Evolutionary conservation across 2,888 invertebrate species (phyloP), one percentile per base, ranked within the genome.

Genomic region (Lysandra coridon): DNA sequence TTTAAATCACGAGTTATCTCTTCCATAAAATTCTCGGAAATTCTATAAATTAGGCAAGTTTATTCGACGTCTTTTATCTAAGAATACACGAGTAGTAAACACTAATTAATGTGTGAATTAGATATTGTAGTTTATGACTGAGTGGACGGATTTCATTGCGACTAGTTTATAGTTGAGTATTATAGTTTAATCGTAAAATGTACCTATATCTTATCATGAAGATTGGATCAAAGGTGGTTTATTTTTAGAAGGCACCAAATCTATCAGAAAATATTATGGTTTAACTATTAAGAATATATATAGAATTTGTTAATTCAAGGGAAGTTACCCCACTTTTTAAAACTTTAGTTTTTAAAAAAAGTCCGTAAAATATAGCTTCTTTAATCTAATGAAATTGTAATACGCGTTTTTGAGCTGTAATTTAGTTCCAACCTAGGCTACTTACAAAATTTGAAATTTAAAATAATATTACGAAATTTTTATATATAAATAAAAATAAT

Each of bases 131-230:
- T 76, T 76, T 76, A 76, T 76, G 76, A 33, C 17, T 14, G 33
- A 23, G 49, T 53, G 76, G 76, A 76, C 53, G 76, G 53, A 33
- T 76, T 76, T 76, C 57, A 76, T 76, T 76, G 76, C 76, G 33
- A 10, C 17, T 76, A 53, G 53, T 76, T 76, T 76, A 76, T 53
- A 14, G 57, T 17, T 33, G 12, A 10, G 53, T 57, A 6, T 76
- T 53, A 57, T 76, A 76, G 57, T 76, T 75, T 30, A 44, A 75
- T 57, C 76, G 49, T 53, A 33, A 57, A 49, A 75, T 53, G 30
- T 30, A 73, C 64, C 33, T 69, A 33, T 33, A 30, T 23, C 10
- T 33, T 4, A 37, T 57, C 69, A 49, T 69, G 14, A 33, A 17
- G 33, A 69, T 69, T 30, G 5, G 33, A 69, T 69, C 33, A 69